Base-by-base conservation (phyloP, 2,888 invertebrate species). In the Melipona beecheii region DNA sequence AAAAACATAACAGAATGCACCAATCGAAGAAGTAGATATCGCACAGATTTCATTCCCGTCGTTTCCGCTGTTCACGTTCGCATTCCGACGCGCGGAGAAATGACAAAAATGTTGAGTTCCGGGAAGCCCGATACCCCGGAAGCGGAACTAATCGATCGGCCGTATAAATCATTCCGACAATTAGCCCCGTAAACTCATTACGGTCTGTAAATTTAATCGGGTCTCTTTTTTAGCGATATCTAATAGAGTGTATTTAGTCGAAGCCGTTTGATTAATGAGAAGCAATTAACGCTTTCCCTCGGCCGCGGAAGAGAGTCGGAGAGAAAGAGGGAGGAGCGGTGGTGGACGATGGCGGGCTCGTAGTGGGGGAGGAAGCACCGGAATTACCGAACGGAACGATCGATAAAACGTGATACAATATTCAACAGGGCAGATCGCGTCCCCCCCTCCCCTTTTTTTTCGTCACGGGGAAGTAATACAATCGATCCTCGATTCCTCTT, bases 181-280 rank as follows among this genome's bases (percentile, higher is more conserved):
- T 79, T 82, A 71, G 56, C 58, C 77, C 52, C 64, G 79, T 75
- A 75, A 83, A 74, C 75, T 83, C 76, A 82, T 82, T 78, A 71
- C 60, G 52, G 69, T 58, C 66, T 73, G 77, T 82, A 75, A 75
- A 82, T 78, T 75, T 75, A 82, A 84, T 84, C 78, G 75, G n/a
- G 31, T 17, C 49, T 6, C 52, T 74, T 75, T 85, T 83, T 83
- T 68, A n/a, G 62, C 24, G 72, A 68, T 74, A 77, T 79, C 71
- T 64, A 73, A 79, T 69, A 71, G 70, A 66, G 68, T 71, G 70
- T 83, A 77, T 79, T 85, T 79, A 77, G 76, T 83, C 58, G 76
- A 75, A 75, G 68, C 69, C 54, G 76, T 72, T 77, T 85, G 76
- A 85, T 83, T 77, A 80, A 85, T 77, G 85, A 80, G 79, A 62